phyloP scores from a whole-genome alignment of 2,888 invertebrate genomes.

The Polymixis lichenea region DNA sequence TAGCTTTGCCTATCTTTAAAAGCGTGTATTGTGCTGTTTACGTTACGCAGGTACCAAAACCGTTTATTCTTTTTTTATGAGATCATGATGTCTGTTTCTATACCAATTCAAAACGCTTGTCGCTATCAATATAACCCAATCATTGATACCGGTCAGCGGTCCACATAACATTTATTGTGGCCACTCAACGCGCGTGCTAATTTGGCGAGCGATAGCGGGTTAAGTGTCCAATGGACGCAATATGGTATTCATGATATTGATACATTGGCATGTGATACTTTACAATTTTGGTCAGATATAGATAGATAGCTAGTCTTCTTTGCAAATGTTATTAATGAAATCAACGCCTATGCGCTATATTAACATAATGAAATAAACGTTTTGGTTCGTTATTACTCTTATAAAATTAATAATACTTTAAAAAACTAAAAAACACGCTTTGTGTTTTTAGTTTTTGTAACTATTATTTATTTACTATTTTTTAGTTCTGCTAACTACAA shows the following conservation, averaged over 20 bases:
- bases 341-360: background rate
- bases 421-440: too few relatives aligned
- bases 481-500: too few relatives aligned
- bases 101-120: conserved; percentile 22
- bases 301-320: background rate
- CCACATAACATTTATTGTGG: conserved; percentile 60
- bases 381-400: too few relatives aligned
- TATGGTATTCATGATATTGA: conserved; percentile 31
- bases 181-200: conserved; percentile 62
- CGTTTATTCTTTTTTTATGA: too few relatives aligned
- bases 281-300: conserved; percentile 4
- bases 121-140: conserved; percentile 42
- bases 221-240: conserved; percentile 55
- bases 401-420: too few relatives aligned
- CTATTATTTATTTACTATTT: too few relatives aligned
- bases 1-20: too few relatives aligned
- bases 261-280: conserved; percentile 21
- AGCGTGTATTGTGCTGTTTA: background rate
- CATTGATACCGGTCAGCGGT: conserved; percentile 42
- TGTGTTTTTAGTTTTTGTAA: too few relatives aligned
- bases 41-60: too few relatives aligned
- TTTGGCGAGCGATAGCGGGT: conserved; percentile 59
- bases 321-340: background rate
- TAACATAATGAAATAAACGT: too few relatives aligned
- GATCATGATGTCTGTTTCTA: background rate